These are phyloP conservation scores for Daphoenositta chrysoptera DNA, from an alignment of 2,113 vertebrate genomes.

Conservation along the genomic window DNA sequence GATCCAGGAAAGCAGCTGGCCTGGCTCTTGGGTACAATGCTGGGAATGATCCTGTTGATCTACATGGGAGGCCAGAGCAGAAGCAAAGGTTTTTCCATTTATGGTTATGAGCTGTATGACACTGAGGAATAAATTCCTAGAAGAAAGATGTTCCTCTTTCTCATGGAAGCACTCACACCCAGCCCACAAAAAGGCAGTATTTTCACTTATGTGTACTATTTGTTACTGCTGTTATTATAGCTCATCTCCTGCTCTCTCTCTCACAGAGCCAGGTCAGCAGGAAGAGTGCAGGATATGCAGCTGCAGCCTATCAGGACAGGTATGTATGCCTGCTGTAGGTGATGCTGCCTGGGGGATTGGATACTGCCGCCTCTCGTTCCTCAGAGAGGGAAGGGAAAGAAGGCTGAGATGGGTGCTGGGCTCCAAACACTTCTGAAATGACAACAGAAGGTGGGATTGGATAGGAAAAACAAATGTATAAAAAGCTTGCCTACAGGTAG, in stretches of 20 bases:
- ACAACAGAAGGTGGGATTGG: not conserved
- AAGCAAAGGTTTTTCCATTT: not conserved
- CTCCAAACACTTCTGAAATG: not conserved
- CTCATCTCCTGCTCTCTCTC: not conserved
- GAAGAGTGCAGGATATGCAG: not conserved
- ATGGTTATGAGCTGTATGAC: not conserved
- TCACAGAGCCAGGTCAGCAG: not conserved
- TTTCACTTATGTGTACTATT: not conserved
- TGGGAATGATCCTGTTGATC: not conserved
- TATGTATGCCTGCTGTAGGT: not conserved
- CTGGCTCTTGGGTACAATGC: not conserved
- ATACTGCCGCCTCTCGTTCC: not conserved
- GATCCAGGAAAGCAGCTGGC: not conserved
- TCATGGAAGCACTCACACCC: not conserved
- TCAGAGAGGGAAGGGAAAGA: not conserved
- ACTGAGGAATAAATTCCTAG: not conserved
- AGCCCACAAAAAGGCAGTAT: not conserved
- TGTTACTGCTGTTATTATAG: not conserved
- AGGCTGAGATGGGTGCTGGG: not conserved
- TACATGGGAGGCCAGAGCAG: not conserved
- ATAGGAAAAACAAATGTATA: not conserved
- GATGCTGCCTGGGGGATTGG: not conserved
- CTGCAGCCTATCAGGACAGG: not conserved
- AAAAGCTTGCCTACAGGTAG: not conserved
- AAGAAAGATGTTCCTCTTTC: not conserved